Percentiles rank a stretch among this genome's conserved stretches.
phyloP scores from a whole-genome alignment of 1,140 invertebrate genomes.

The Cydia strobilella region DNA sequence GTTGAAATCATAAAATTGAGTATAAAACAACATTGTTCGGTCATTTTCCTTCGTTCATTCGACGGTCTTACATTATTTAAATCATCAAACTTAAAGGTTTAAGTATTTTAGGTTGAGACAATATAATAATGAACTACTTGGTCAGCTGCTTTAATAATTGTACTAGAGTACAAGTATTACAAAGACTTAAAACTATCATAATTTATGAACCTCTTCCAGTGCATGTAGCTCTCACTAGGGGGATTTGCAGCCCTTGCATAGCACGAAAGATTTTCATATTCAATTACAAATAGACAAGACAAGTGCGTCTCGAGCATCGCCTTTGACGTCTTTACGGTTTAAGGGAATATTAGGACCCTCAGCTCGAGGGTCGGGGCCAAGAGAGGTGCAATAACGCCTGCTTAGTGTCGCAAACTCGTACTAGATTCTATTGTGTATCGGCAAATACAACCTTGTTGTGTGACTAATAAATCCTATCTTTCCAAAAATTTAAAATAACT shows the following conservation, averaged over 20 bases:
- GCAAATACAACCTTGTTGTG: neutral
- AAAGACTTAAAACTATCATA: neutral
- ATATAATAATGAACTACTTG: no score
- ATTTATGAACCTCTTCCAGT: neutral
- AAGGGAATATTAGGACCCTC: slow-evolving; percentile 64
- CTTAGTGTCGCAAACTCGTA: neutral
- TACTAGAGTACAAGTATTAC: no score
- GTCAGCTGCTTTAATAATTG: no score
- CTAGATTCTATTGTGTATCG: neutral
- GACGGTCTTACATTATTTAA: no score
- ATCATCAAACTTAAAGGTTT: no score
- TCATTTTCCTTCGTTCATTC: no score
- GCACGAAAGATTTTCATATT: slow-evolving; percentile 76
- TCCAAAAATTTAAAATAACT: neutral
- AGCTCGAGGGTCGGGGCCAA: slow-evolving; percentile 44
- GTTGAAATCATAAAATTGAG: no score
- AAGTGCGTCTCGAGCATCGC: slow-evolving; percentile 70
- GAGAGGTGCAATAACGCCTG: slow-evolving; percentile 7
- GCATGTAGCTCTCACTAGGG: neutral
- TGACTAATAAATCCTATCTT: neutral
- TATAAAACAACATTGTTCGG: no score
- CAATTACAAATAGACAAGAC: slow-evolving; percentile 78
- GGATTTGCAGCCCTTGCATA: slow-evolving; percentile 47
- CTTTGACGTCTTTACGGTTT: slow-evolving; percentile 69
- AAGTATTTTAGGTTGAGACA: no score